Evolutionary conservation across 37 sponge, comb jelly and placozoan genomes (phyloP), one percentile per base, ranked within the genome.

Genomic region (Bolinopsis microptera): DNA sequence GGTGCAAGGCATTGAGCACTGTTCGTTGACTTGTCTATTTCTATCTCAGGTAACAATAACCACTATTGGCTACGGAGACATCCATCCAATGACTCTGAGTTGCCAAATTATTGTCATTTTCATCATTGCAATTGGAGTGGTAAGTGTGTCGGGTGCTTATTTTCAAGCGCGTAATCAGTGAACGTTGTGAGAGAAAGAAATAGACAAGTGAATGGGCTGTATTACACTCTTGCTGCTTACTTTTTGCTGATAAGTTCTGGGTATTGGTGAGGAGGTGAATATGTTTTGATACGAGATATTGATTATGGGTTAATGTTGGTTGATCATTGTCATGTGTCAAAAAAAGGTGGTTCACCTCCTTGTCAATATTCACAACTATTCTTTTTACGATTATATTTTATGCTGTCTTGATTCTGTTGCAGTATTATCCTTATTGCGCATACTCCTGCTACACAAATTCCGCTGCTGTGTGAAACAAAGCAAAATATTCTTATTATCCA

Each of bases 1-100:
- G 24, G 74, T 26, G 74, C 74, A 26, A 2, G 74, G 25, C 74
- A 70, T 3, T 70, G 74, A 70, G 30, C 74, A 70, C 74, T 28
- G 74, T 70, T 70, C 74, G 74, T 70, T 70, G 74, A 70, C 74
- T 70, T 70, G 74, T 70, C 74, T 70, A 70, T 70, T 28, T 70
- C 74, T n/a, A 22, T 26, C 30, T 22, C 74, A 70, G 74, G 74
- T 80, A 30, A 80, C 82, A 16, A 32, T 80, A 35, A 36, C 82
- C 24, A 80, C 82, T 33, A 80, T 80, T 22, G 82, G 82, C 31
- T 80, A 80, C 37, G 82, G 82, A 22, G 82, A 80, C 38, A 23
- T 36, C 35, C 37, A 80, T 30, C 82, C 82, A 35, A 34, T 80
- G 21, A 80, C 38, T 36, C 2, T 80, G 82, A 35, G 38, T 36